Evolutionary conservation across 2,888 invertebrate species (phyloP), one percentile per base, ranked within the genome.

Genomic region (Lasioglossum calceatum): DNA sequence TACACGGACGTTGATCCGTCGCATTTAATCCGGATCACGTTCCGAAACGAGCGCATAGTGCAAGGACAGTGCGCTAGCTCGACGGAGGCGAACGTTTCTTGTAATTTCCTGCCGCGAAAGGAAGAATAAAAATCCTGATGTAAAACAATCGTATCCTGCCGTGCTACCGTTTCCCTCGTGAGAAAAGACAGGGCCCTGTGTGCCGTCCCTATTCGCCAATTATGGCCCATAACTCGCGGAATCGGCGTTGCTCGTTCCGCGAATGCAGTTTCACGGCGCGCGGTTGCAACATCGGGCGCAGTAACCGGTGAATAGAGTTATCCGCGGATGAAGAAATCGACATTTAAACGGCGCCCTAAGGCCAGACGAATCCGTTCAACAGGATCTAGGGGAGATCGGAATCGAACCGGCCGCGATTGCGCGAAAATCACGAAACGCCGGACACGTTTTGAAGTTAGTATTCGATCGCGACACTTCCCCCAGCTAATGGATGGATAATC

Each of bases 401-500:
- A n/a, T 36, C 32, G 42, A 14, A n/a, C 47, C 72, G 16, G 7
- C 58, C 47, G 54, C 39, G 32, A 72, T 81, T 64, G 32, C 58
- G 58, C 58, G 58, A 58, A 58, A 58, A 58, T 58, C 58, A 12
- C 10, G n/a, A 10, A n/a, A 50, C 50, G 50, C 8, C 50, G 50
- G 50, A 50, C 50, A 23, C 50, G 50, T 50, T 50, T 50, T 50
- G 0, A 50, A 2, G 2, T 7, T 23, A 8, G 2, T 8, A 85
- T 87, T 84, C 75, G 73, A 82, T 77, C 67, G 84, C 50, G 72
- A 80, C 83, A 81, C 79, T 82, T 86, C 70, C 70, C 77, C 16
- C 44, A 70, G 76, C 84, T 90, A 90, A 90, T 90, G 91, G 89
- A 80, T 64, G 78, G 85, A 84, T 90, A 90, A 90, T 87, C 90